Evolutionary conservation across 1,140 invertebrate genomes (phyloP).

Genomic region (Nephila pilipes): DNA sequence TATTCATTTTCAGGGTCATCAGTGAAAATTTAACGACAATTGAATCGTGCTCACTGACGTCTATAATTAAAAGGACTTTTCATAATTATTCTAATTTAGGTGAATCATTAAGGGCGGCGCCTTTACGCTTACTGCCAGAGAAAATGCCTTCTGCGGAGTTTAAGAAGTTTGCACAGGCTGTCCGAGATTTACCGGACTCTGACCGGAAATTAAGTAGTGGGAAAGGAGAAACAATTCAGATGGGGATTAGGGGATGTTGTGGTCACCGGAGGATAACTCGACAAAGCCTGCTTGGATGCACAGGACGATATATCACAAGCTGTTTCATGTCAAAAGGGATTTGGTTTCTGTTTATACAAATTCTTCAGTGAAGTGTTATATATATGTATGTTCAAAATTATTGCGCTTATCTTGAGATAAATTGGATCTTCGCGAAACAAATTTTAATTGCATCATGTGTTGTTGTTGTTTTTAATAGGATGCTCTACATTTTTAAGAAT

Average conservation of each 20-base stretch:
- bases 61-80: slow-evolving; percentile 6
- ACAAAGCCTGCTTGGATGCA: not conserved
- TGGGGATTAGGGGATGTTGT: not conserved
- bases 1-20: not conserved
- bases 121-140: not conserved
- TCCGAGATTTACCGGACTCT: not conserved
- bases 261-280: not conserved
- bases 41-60: not conserved
- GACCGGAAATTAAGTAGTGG: not conserved
- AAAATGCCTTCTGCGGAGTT: not conserved
- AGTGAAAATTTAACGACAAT: not conserved
- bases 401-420: too few relatives aligned
- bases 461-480: too few relatives aligned
- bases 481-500: too few relatives aligned
- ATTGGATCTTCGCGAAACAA: too few relatives aligned
- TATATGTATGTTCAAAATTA: too few relatives aligned
- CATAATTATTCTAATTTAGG: slow-evolving; percentile 10
- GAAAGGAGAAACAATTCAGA: not conserved
- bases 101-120: not conserved
- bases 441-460: too few relatives aligned
- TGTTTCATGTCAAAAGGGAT: not conserved
- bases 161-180: not conserved
- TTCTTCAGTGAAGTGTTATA: too few relatives aligned
- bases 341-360: not conserved
- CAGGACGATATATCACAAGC: not conserved